Evolutionary conservation across 2,113 vertebrate species (phyloP).

Genomic region (Cromileptes altivelis): DNA sequence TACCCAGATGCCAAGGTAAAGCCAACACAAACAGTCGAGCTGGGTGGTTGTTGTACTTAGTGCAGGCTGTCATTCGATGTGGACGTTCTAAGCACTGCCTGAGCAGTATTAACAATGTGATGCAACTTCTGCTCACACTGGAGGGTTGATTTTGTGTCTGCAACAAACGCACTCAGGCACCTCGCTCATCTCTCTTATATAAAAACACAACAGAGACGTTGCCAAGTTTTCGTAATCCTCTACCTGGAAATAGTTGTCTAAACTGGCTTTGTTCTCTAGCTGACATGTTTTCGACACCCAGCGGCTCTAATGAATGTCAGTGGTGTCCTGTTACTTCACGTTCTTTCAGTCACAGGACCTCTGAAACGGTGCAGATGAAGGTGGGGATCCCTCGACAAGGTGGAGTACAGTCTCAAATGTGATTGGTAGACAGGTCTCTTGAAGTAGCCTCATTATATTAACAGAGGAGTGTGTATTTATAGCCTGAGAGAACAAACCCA

Average conservation of each 20-base stretch:
- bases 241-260: conserved; percentile 33
- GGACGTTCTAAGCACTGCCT: background rate
- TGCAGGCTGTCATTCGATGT: background rate
- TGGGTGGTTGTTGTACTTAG: background rate
- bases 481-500: background rate
- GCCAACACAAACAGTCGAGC: conserved; percentile 43
- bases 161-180: background rate
- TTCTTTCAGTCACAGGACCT: conserved; percentile 8
- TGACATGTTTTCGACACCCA: background rate
- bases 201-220: background rate
- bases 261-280: conserved; percentile 46
- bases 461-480: conserved; percentile 1
- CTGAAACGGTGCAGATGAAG: background rate
- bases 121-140: background rate
- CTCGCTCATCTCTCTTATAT: background rate
- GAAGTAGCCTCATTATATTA: background rate
- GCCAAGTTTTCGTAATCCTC: conserved; percentile 20
- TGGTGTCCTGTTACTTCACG: conserved; percentile 23
- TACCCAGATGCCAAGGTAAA: conserved; percentile 5
- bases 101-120: background rate
- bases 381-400: background rate
- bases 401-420: background rate
- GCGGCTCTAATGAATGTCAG: conserved; percentile 1
- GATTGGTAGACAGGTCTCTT: background rate
- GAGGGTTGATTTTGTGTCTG: background rate